Evolutionary conservation across 2,797 vertebrate species (phyloP), one percentile per base, ranked within the genome.

Genomic region (Serranus cabrilla): DNA sequence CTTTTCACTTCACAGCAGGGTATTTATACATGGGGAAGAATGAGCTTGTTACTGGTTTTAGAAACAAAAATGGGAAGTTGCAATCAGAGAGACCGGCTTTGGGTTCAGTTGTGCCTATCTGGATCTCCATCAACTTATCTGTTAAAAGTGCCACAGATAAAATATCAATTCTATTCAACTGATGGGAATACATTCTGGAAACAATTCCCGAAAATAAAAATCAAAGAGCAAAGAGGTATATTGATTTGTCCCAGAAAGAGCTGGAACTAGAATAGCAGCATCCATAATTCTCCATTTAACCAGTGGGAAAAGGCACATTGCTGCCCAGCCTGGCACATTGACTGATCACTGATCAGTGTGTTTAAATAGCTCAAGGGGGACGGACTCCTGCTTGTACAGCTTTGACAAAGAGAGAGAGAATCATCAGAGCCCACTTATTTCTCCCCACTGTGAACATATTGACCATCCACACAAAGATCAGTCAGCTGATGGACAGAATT

Each of bases 261-360:
- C 21, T 78, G 51, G 54, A 65, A 62, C 43, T 18, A 65, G 49
- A 85, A 90, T 66, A 84, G 79, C 18, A 52, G n/a, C 70, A 71
- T 79, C 82, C 21, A 83, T 80, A 58, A 74, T 71, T 67, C 10
- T 40, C 57, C 37, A 52, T 62, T 80, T 79, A 31, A 59, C 54
- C 37, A 57, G n/a, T 23, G 66, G 66, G 42, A 63, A 76, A 70
- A 72, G 34, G 37, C 56, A 21, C 25, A 79, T 52, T 25, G 59
- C 39, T 42, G 66, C 49, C 63, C 74, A 63, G 76, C 47, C 56
- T 57, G 56, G 57, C 21, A 56, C 81, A 76, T 46, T 52, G 74
- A 87, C 72, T 78, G 75, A 85, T 84, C 75, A 78, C 64, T 74
- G 66, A 85, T 85, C 80, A 78, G 74, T 56, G 71, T 57, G 56